These are phyloP conservation scores for human DNA, from an alignment of 2,113 vertebrate genomes.

Conservation along the genomic window GRCh38 chr6:36324501-36325000, in stretches of 20 bases:
- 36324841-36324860: background rate
- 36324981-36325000: background rate
- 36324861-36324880: background rate
- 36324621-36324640: too few species aligned
- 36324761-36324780: background rate
- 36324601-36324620: too few species aligned
- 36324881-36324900: background rate
- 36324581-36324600: too few species aligned
- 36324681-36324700: accelerated
- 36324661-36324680: background rate
- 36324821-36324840: background rate
- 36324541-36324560: background rate
- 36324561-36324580: background rate
- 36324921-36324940: background rate
- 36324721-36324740: background rate
- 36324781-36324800: accelerated
- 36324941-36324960: background rate
- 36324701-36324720: background rate
- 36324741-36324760: background rate
- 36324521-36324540: background rate
- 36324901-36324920: background rate
- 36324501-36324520: background rate
- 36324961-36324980: background rate
- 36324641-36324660: background rate
- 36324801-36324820: background rate